Percentiles rank a stretch among this genome's conserved stretches.
Conservation (phyloP, 2,888 invertebrate genomes). For the Drosophila testacea region DNA sequence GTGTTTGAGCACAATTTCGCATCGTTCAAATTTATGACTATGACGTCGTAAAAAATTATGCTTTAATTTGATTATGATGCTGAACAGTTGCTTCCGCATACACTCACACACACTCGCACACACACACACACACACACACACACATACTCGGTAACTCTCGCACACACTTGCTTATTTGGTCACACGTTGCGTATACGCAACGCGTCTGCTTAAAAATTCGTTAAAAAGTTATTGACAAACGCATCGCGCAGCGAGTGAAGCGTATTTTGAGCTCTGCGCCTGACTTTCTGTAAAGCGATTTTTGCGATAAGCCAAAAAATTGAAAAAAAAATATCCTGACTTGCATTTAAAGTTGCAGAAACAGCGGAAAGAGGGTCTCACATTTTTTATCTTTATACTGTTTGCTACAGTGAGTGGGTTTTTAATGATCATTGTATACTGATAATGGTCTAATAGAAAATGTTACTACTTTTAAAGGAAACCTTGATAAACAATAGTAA, state of each 20-base stretch:
- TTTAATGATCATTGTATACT: neutral
- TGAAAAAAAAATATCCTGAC: constrained; percentile 31
- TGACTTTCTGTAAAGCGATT: constrained; percentile 23
- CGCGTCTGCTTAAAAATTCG: constrained; percentile 59
- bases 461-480: neutral
- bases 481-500: no score
- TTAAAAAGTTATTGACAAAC: constrained; percentile 69
- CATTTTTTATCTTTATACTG: constrained; percentile 24
- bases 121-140: constrained; percentile 15
- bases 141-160: neutral
- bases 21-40: constrained; percentile 79
- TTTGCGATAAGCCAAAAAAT: constrained; percentile 36
- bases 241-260: constrained; percentile 37
- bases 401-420: constrained; percentile 12
- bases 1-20: constrained; percentile 54
- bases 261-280: constrained; percentile 21
- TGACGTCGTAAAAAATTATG: constrained; percentile 80
- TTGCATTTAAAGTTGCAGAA: constrained; percentile 52
- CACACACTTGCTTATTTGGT: constrained; percentile 3
- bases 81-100: constrained; percentile 40
- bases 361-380: constrained; percentile 4
- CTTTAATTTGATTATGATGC: constrained; percentile 79
- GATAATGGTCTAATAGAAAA: neutral
- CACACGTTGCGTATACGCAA: constrained; percentile 65
- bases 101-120: constrained; percentile 13